phyloP scores from a whole-genome alignment of 2,888 invertebrate species.

The Drosophila barbarae region DNA sequence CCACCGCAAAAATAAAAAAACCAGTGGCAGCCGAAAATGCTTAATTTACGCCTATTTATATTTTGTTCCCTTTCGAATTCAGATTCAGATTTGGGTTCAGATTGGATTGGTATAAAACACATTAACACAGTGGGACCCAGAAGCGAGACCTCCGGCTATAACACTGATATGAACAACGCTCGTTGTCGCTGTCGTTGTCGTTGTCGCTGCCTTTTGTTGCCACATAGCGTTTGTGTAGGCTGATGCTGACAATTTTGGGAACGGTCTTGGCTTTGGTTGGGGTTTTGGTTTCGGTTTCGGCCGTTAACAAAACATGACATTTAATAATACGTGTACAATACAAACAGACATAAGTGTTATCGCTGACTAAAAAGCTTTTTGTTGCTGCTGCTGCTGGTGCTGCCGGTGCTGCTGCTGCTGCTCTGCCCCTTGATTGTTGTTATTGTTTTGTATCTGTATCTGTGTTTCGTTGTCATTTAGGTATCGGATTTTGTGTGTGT shows the following conservation, averaged over 20 bases:
- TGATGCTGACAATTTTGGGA: conserved; percentile 67
- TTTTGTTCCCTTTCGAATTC: conserved; percentile 28
- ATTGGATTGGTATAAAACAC: conserved; percentile 53
- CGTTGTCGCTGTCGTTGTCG: conserved; percentile 57
- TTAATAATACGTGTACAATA: conserved; percentile 73
- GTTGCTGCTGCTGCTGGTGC: conserved; percentile 58
- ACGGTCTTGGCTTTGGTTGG: conserved; percentile 56
- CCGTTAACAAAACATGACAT: conserved; percentile 74
- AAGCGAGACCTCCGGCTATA: conserved; percentile 52
- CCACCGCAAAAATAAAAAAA: conserved; percentile 20
- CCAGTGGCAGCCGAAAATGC: conserved; percentile 42
- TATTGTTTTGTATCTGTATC: conserved; percentile 44
- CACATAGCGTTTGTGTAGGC: conserved; percentile 56
- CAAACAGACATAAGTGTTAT: conserved; percentile 71
- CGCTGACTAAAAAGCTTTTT: conserved; percentile 74
- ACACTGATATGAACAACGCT: conserved; percentile 54
- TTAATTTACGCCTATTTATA: conserved; percentile 46
- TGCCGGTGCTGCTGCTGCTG: conserved; percentile 46
- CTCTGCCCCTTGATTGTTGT: conserved; percentile 41
- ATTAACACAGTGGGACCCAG: conserved; percentile 68
- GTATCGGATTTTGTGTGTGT: conserved; percentile 56
- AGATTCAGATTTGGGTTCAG: conserved; percentile 12
- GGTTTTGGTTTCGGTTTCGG: conserved; percentile 52
- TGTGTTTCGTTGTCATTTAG: conserved; percentile 64
- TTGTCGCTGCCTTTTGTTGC: conserved; percentile 44